Evolutionary conservation across 2,113 vertebrate genomes (phyloP).

Genomic region (Dryoscopus gambensis): DNA sequence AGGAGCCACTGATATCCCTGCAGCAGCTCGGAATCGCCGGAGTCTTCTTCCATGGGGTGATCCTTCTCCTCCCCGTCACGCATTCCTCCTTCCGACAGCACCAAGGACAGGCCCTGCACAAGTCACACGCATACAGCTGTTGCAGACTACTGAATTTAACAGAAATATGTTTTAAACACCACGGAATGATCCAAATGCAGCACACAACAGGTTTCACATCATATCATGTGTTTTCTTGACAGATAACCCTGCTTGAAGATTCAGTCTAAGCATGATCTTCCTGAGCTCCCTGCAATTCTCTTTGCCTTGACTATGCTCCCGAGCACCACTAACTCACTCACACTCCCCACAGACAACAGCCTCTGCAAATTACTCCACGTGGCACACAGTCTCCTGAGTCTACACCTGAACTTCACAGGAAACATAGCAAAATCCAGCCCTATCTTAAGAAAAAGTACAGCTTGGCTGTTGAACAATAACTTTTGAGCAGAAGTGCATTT

Average conservation of each 20-base stretch:
- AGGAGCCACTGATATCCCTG: conserved; percentile 94
- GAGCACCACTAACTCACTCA: background rate
- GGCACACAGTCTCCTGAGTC: background rate
- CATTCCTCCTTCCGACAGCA: conserved; percentile 86
- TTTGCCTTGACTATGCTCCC: background rate
- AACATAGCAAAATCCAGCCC: background rate
- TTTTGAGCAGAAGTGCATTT: background rate
- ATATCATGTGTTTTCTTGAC: background rate
- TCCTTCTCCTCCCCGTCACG: conserved; percentile 91
- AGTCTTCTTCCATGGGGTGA: conserved; percentile 91
- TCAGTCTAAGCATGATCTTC: background rate
- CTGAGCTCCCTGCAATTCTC: background rate
- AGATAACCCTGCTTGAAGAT: background rate
- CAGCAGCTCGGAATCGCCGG: conserved; percentile 79
- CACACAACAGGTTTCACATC: background rate
- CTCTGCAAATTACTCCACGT: background rate
- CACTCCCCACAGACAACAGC: background rate
- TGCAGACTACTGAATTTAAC: background rate
- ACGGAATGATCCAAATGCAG: background rate
- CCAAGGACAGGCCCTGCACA: conserved; percentile 88
- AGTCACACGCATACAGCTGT: background rate
- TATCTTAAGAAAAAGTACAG: background rate
- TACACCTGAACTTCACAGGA: background rate
- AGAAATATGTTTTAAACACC: background rate
- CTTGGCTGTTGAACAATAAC: background rate